phyloP scores from a whole-genome alignment of 1,140 invertebrate species.

The Liolophura sinensis region DNA sequence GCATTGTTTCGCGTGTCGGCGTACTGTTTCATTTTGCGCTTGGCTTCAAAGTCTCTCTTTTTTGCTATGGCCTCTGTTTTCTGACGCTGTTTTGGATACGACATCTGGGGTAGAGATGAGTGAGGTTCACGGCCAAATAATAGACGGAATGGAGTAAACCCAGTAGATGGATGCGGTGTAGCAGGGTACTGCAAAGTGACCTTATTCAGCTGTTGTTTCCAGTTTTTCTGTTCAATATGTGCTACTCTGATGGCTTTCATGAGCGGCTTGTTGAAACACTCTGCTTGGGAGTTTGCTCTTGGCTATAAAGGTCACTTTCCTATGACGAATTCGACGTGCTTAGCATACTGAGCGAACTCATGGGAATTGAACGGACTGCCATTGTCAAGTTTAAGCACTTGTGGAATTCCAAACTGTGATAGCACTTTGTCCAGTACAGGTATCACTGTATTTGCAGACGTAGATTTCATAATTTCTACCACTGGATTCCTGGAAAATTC shows the following conservation, averaged over 20 bases:
- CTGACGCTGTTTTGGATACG: no score
- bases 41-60: no score
- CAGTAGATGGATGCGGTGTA: constrained; percentile 27
- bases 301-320: constrained; percentile 26
- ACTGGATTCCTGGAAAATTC: constrained; percentile 32
- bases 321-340: constrained; percentile 16
- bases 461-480: constrained; percentile 23
- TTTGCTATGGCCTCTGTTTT: no score
- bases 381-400: constrained; percentile 25
- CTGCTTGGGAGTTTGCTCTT: constrained; percentile 30
- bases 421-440: constrained; percentile 20
- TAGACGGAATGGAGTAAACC: constrained; percentile 22
- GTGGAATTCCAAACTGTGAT: constrained; percentile 20
- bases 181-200: constrained; percentile 26
- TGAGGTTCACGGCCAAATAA: constrained; percentile 20
- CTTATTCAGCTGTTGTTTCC: constrained; percentile 29
- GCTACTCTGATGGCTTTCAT: constrained; percentile 29
- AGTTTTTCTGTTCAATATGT: constrained; percentile 19
- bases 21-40: no score
- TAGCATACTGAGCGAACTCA: constrained; percentile 12
- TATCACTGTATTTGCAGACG: constrained; percentile 15
- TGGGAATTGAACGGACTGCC: constrained; percentile 18
- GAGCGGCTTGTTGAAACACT: constrained; percentile 31
- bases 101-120: no score
- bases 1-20: no score